A percentile compares a stretch with the other conserved stretches of the same genome.
These are phyloP conservation scores for Ridgeia piscesae DNA, from an alignment of 1,140 invertebrate species.

Conservation along the genomic window DNA sequence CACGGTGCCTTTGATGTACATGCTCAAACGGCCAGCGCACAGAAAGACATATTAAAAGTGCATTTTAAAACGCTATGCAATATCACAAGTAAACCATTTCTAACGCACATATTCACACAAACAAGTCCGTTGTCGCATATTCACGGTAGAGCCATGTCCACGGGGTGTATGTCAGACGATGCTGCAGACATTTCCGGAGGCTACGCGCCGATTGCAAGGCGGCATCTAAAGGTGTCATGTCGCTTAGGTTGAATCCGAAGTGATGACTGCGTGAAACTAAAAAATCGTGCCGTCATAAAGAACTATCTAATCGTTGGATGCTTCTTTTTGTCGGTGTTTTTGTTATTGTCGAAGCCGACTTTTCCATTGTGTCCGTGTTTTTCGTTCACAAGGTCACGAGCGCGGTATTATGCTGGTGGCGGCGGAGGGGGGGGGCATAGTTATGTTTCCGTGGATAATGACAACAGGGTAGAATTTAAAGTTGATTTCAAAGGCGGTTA, in stretches of 20 bases:
- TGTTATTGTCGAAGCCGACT: not conserved
- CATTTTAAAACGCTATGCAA: not conserved
- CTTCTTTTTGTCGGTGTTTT: not conserved
- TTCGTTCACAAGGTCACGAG: not conserved
- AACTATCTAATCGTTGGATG: not conserved
- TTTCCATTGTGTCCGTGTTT: not conserved
- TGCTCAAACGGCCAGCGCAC: not conserved
- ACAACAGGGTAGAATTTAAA: too few relatives aligned
- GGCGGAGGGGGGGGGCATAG: not conserved
- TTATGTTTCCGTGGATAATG: not conserved
- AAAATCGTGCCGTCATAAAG: not conserved
- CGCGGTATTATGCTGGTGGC: not conserved
- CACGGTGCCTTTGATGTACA: not conserved
- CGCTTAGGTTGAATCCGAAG: not conserved
- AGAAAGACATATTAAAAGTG: too few relatives aligned
- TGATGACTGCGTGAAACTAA: not conserved
- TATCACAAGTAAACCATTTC: not conserved
- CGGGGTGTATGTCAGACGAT: not conserved
- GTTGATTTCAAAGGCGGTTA: too few relatives aligned
- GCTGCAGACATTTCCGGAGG: not conserved
- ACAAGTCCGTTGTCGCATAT: not conserved
- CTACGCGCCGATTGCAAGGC: not conserved
- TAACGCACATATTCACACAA: not conserved
- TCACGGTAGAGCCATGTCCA: not conserved
- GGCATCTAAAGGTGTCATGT: not conserved